These are phyloP conservation scores for Euura lappo DNA, from an alignment of 1,140 invertebrate genomes.

Conservation along the genomic window DNA sequence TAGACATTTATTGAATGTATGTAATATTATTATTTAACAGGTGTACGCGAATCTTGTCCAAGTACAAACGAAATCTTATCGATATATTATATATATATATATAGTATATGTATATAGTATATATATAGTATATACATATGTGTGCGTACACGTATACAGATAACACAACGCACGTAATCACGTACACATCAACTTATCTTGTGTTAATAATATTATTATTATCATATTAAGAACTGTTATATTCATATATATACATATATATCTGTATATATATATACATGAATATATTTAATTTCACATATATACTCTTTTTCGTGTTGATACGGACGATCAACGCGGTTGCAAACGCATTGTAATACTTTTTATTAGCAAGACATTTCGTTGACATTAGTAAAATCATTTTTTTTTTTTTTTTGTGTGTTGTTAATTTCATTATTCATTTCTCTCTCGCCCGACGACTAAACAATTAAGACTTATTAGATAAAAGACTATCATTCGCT, in stretches of 20 bases:
- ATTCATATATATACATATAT: constrained; percentile 3
- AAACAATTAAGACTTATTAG: not conserved
- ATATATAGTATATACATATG: not conserved
- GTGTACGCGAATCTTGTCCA: not conserved
- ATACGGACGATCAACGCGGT: constrained; percentile 38
- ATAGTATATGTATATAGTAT: not conserved
- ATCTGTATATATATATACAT: constrained; percentile 13
- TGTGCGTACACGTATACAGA: not conserved
- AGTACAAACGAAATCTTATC: not conserved
- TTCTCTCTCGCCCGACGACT: constrained; percentile 7
- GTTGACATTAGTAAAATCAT: constrained; percentile 22
- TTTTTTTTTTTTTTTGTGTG: constrained; percentile 18
- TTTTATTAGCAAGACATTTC: constrained; percentile 39
- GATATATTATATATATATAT: not conserved
- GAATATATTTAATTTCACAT: constrained; percentile 17
- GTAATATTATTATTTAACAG: no score
- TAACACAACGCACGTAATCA: not conserved
- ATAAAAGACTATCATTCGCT: not conserved
- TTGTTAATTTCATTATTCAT: constrained; percentile 13
- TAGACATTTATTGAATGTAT: not conserved
- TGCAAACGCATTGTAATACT: constrained; percentile 35
- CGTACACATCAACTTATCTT: not conserved
- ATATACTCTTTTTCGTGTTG: constrained; percentile 31
- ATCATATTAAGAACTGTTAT: not conserved
- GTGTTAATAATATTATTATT: not conserved